Percentiles rank a stretch among this genome's conserved stretches.
Evolutionary conservation across 2,797 vertebrate species (phyloP).

Genomic region (Leptatherina wallacei): DNA sequence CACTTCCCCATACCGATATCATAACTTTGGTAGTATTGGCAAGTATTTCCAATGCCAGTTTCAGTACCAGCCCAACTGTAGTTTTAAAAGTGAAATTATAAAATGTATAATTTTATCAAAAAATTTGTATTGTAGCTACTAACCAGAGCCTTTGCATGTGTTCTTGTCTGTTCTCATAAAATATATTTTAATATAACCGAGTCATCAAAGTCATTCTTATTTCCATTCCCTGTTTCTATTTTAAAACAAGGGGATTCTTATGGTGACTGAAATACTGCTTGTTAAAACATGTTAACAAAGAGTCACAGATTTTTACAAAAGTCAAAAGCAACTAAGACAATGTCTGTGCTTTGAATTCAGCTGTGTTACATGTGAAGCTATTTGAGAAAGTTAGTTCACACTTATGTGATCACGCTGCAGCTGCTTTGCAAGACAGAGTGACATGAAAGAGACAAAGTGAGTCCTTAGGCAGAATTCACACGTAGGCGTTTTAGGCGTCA

Average conservation of each 20-base stretch:
- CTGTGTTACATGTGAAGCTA: not conserved
- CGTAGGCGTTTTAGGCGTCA: not conserved
- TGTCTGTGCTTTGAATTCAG: not conserved
- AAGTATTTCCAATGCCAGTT: too few relatives aligned
- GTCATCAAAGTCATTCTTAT: not conserved
- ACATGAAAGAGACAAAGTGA: not conserved
- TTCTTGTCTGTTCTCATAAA: too few relatives aligned
- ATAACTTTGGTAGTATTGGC: too few relatives aligned
- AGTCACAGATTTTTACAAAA: not conserved
- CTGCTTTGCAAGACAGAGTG: not conserved
- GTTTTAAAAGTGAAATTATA: too few relatives aligned
- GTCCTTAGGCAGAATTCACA: not conserved
- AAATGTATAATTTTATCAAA: too few relatives aligned
- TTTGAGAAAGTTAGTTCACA: constrained; percentile 5
- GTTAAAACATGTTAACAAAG: not conserved
- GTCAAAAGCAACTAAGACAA: not conserved
- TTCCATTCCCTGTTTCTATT: not conserved
- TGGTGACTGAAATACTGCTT: not conserved
- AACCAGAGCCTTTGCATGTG: too few relatives aligned
- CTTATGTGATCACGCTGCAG: not conserved
- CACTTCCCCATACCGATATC: too few relatives aligned
- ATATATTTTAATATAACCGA: too few relatives aligned
- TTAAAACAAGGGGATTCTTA: not conserved
- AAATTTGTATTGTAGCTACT: too few relatives aligned
- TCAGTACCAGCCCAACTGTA: too few relatives aligned